Evolutionary conservation across 2,888 invertebrate species (phyloP).

Genomic region (Sclerodermus sp.): DNA sequence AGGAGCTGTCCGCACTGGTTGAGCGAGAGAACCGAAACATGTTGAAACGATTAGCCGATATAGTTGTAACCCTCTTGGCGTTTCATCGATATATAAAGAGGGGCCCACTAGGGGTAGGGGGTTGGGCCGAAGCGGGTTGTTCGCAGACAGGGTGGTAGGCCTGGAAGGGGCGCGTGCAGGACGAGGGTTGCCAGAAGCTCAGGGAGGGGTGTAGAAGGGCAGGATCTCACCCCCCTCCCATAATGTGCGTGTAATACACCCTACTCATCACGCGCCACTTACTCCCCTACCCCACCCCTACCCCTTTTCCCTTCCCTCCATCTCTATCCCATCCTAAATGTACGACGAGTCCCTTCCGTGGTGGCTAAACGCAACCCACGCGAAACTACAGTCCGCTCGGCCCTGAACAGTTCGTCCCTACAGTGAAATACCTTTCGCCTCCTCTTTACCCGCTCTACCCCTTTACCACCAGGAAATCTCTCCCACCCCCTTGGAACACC

Average conservation of each 20-base stretch:
- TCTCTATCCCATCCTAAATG: too few relatives aligned
- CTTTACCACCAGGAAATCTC: too few relatives aligned
- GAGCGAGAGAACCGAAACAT: conserved; percentile 4
- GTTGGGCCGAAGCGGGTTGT: too few relatives aligned
- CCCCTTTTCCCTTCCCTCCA: conserved; percentile 4
- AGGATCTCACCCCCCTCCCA: conserved; percentile 42
- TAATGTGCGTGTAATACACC: conserved; percentile 52
- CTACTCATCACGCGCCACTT: conserved; percentile 56
- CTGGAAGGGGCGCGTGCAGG: conserved; percentile 13
- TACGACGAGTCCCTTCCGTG: too few relatives aligned
- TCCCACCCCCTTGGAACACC: background rate
- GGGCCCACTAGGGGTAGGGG: conserved; percentile 10
- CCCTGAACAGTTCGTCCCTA: too few relatives aligned
- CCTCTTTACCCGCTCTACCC: background rate
- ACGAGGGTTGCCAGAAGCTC: conserved; percentile 18
- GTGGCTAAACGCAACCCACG: too few relatives aligned
- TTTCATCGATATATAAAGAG: conserved; percentile 26
- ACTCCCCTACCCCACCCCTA: conserved; percentile 31
- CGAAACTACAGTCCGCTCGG: background rate
- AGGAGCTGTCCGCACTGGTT: background rate
- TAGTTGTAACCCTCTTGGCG: conserved; percentile 37
- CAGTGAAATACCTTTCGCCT: too few relatives aligned
- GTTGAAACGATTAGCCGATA: conserved; percentile 45
- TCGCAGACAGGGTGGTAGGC: background rate
- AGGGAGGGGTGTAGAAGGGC: conserved; percentile 16